Conservation (phyloP, 2,888 invertebrate genomes). For the Lamproptera curius region DNA sequence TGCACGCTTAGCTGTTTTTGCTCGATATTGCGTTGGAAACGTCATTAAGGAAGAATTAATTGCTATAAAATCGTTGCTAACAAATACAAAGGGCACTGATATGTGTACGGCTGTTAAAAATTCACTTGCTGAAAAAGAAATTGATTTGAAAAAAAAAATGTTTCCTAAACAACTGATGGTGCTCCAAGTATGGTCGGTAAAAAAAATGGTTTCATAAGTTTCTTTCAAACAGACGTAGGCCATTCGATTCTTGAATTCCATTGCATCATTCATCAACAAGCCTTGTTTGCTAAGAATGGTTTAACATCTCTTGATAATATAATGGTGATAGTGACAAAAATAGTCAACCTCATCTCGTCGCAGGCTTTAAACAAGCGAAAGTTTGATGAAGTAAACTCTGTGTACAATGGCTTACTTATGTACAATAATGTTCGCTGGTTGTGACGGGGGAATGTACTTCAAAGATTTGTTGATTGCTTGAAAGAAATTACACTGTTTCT, state of each 20-base stretch:
- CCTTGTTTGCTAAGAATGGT: slow-evolving; percentile 19
- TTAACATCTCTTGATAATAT: slow-evolving; percentile 28
- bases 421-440: slow-evolving; percentile 29
- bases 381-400: slow-evolving; percentile 34
- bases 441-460: slow-evolving; percentile 28
- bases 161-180: slow-evolving; percentile 23
- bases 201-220: slow-evolving; percentile 5
- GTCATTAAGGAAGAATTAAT: too few species aligned
- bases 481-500: slow-evolving; percentile 32
- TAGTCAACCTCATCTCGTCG: slow-evolving; percentile 30
- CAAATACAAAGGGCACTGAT: neutral
- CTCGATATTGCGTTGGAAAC: too few species aligned
- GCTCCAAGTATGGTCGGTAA: slow-evolving; percentile 25
- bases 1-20: too few species aligned
- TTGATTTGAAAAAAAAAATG: slow-evolving; percentile 25
- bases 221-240: neutral
- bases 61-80: neutral
- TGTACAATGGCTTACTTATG: slow-evolving; percentile 34
- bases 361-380: slow-evolving; percentile 35
- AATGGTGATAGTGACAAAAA: slow-evolving; percentile 32
- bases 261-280: slow-evolving; percentile 33
- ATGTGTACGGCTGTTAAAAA: neutral
- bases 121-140: slow-evolving; percentile 26
- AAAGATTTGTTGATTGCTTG: slow-evolving; percentile 34
- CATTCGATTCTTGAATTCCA: slow-evolving; percentile 23